Percentiles rank a stretch among this genome's conserved stretches.
These are phyloP conservation scores for Tryphoninae sp. DNA, from an alignment of 2,888 invertebrate species.

Conservation along the genomic window DNA sequence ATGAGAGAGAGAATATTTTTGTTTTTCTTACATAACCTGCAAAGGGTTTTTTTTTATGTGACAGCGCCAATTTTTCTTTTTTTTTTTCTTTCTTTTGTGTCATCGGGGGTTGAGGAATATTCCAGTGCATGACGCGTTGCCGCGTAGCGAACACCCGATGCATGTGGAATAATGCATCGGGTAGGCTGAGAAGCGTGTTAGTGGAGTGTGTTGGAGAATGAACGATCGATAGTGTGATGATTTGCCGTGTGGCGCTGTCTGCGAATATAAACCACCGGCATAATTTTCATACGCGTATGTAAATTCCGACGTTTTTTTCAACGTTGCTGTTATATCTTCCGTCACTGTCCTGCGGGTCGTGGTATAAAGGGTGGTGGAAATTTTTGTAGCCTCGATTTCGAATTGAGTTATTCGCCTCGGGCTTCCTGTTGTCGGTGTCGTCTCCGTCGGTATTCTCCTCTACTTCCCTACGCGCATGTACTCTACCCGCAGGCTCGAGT, in stretches of 20 bases:
- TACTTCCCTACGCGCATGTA: conserved; percentile 55
- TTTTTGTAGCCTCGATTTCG: conserved; percentile 10
- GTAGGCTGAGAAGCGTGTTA: conserved; percentile 2
- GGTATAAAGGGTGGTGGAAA: neutral
- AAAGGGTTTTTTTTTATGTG: neutral
- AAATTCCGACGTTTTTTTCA: neutral
- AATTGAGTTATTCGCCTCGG: conserved; percentile 22
- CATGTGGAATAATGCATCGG: neutral
- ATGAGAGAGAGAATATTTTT: no score
- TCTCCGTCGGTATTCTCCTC: conserved; percentile 22
- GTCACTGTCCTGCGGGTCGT: no score
- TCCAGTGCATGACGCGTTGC: neutral
- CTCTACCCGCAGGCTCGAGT: conserved; percentile 37
- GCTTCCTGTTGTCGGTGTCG: conserved; percentile 29
- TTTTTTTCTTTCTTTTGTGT: neutral
- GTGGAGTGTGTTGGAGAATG: conserved; percentile 28
- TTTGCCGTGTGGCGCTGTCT: conserved; percentile 28
- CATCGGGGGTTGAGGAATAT: neutral
- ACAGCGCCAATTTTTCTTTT: neutral
- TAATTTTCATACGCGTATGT: neutral
- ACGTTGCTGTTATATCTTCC: conserved; percentile 6
- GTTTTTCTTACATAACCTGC: no score
- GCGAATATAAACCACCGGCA: neutral
- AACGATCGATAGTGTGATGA: conserved; percentile 58
- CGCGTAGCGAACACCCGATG: neutral